A percentile compares a stretch with the other conserved stretches of the same genome.
These are phyloP conservation scores for Pseudobourletiella spinata DNA, from an alignment of 1,140 invertebrate genomes.

Conservation along the genomic window DNA sequence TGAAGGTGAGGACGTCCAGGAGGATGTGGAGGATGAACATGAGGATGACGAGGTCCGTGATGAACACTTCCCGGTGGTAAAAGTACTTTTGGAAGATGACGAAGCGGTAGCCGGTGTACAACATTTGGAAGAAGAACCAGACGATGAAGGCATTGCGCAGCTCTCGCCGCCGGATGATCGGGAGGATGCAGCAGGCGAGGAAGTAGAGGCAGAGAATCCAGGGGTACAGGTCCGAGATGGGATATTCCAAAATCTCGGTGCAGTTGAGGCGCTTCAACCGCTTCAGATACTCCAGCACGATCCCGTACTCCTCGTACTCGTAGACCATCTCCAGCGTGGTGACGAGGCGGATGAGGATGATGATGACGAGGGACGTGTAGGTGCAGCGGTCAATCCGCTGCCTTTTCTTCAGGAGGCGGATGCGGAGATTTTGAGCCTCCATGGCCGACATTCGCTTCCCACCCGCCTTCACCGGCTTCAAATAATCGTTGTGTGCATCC, in stretches of 20 bases:
- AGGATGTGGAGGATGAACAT: not conserved
- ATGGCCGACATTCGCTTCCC: not conserved
- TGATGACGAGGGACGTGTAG: not conserved
- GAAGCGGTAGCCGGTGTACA: not conserved
- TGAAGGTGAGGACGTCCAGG: slow-evolving; percentile 1
- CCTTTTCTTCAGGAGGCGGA: not conserved
- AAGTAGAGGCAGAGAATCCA: not conserved
- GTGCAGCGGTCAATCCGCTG: not conserved
- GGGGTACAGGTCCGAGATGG: not conserved
- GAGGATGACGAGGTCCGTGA: not conserved
- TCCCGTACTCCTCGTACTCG: not conserved
- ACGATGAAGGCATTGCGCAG: not conserved
- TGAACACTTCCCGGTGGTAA: not conserved
- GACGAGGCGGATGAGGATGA: not conserved
- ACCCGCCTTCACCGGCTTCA: not conserved
- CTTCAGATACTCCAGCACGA: not conserved
- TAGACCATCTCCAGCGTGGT: not conserved
- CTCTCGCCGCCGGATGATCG: not conserved
- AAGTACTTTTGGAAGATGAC: not conserved
- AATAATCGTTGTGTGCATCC: not conserved
- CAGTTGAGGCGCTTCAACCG: not conserved
- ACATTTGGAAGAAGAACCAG: not conserved
- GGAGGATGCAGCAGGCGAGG: not conserved
- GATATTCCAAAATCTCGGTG: not conserved
- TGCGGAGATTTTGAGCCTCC: not conserved